phyloP scores from a whole-genome alignment of 2,888 invertebrate genomes.

The Embidobia sp. region DNA sequence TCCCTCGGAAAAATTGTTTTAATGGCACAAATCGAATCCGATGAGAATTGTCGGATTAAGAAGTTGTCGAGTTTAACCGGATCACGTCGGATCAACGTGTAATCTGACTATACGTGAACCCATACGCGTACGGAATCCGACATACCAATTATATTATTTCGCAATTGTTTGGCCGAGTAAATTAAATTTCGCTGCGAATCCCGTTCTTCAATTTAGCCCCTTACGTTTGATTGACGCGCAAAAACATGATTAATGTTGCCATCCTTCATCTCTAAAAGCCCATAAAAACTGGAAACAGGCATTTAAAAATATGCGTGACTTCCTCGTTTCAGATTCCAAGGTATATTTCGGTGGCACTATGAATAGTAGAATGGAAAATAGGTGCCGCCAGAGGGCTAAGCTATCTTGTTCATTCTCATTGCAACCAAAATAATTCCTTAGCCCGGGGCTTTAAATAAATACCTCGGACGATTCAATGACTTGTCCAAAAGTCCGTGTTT shows the following conservation, averaged over 20 bases:
- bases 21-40: conserved; percentile 62
- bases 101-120: conserved; percentile 59
- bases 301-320: too few species aligned
- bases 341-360: conserved; percentile 66
- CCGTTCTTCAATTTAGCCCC: not conserved
- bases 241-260: too few species aligned
- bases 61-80: conserved; percentile 65
- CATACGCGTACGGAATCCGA: conserved; percentile 11
- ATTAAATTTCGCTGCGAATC: conserved; percentile 23
- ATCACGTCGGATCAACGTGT: conserved; percentile 63
- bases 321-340: too few species aligned
- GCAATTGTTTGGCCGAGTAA: conserved; percentile 17
- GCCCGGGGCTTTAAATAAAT: conserved; percentile 44
- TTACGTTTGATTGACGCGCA: not conserved
- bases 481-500: conserved; percentile 3
- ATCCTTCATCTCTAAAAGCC: too few species aligned
- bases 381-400: conserved; percentile 68
- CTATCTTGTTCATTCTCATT: conserved; percentile 63
- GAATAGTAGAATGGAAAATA: conserved; percentile 72
- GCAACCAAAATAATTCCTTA: conserved; percentile 66
- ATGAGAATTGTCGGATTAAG: conserved; percentile 43
- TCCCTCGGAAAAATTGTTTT: conserved; percentile 7
- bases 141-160: conserved; percentile 36
- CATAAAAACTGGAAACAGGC: too few species aligned
- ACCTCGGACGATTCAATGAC: conserved; percentile 9